Evolutionary conservation across 2,797 vertebrate genomes (phyloP), one percentile per base, ranked within the genome.

Genomic region (Pampus argenteus): DNA sequence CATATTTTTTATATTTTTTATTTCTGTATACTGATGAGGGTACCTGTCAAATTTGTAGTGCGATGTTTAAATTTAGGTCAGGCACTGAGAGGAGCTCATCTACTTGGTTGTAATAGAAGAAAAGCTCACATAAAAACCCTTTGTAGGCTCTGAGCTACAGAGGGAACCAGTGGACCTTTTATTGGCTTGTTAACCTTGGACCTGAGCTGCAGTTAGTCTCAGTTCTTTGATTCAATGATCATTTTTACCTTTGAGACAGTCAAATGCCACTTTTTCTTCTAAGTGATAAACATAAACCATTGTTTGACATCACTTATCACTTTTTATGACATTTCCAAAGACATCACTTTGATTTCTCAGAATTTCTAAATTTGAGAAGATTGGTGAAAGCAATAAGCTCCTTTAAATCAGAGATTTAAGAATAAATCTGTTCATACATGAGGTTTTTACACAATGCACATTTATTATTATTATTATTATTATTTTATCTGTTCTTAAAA

Each of bases 21-120:
- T 72, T 40, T 58, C 66, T 40, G 8, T 62, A 61, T 55, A 38
- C 55, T 62, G 60, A 63, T 70, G 54, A 55, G 29, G 29, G 23
- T 20, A 28, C 18, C 44, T 40, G 71, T 36, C 56, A 49, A 15
- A n/a, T 73, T 71, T 71, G 31, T 15, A n/a, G 48, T 23, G 20
- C n/a, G 22, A 28, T 56, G 42, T 49, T 70, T 51, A 44, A 17
- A 60, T 31, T 66, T 13, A 66, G n/a, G 34, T 44, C 13, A 2
- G n/a, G 15, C 22, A 20, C 29, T 1, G 18, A 56, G 34, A 50
- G 28, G 22, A 23, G 18, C 22, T 66, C 2, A 26, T 62, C 51
- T 58, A 29, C 26, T 38, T 49, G 2, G 9, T 5, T 56, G 44
- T 10, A 18, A 26, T 7, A 11, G 15, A 60, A 29, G 31, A 70